Evolutionary conservation across 2,888 invertebrate species (phyloP).

Genomic region (Dicyrtomina minuta): DNA sequence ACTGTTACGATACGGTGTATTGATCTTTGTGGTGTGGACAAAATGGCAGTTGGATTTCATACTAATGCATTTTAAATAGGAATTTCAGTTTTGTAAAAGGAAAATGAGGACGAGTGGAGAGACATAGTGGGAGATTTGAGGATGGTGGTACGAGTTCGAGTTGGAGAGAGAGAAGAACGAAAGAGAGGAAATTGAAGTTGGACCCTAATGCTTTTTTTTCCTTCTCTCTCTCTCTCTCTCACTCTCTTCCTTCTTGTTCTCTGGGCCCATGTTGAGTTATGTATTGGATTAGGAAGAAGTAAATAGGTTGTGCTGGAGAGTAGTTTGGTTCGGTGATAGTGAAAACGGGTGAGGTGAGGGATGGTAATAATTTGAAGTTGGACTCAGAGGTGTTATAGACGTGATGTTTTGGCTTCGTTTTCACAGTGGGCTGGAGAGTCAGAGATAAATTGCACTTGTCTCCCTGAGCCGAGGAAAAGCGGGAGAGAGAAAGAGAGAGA

Average conservation of each 20-base stretch:
- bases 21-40: too few species aligned
- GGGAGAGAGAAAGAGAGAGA: slow-evolving; percentile 5
- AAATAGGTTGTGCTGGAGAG: slow-evolving; percentile 9
- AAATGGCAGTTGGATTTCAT: too few species aligned
- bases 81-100: too few species aligned
- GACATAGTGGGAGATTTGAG: too few species aligned
- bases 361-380: slow-evolving; percentile 36
- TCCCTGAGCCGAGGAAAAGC: slow-evolving; percentile 22
- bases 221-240: background rate
- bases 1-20: too few species aligned
- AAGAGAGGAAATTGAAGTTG: background rate
- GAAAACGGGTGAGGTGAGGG: slow-evolving; percentile 29
- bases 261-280: slow-evolving; percentile 5
- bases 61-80: too few species aligned
- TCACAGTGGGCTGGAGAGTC: slow-evolving; percentile 37
- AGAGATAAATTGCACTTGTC: slow-evolving; percentile 39
- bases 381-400: slow-evolving; percentile 38
- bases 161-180: background rate
- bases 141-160: background rate
- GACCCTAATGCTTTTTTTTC: background rate
- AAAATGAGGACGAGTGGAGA: too few species aligned
- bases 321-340: background rate
- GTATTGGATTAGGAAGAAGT: slow-evolving; percentile 16
- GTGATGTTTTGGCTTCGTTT: slow-evolving; percentile 39
- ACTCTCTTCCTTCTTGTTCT: background rate